Base-by-base conservation (phyloP, 2,797 vertebrate genomes). In the Vespertilio murinus region DNA sequence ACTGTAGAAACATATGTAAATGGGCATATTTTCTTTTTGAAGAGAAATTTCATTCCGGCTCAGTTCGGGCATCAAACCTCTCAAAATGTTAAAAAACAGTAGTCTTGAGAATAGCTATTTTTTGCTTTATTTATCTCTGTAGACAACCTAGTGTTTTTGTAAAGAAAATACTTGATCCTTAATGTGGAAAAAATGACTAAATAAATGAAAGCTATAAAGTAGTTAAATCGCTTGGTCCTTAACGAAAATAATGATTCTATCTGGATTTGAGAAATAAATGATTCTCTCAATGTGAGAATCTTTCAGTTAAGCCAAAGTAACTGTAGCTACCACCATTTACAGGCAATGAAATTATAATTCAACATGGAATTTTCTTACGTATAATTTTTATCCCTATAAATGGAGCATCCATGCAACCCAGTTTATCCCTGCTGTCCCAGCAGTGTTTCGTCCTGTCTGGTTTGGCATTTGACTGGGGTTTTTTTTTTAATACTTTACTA, bases 241-340 rank as follows among this genome's bases (percentile, higher is more conserved):
- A 79, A 49, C 56, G 8, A 91, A 93, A 94, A 88, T 67, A 74
- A 91, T 16, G 10, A 79, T 89, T 61, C 3, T 30, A 82, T 52
- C 56, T 93, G 40, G 33, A 91, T 74, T 95, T 59, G 69, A 90
- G 33, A 91, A 91, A 80, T 40, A 84, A 73, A 77, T 38, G 33
- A 93, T 49, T 91, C 35, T 90, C 38, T 49, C n/a, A 56, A 79
- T 42, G 2, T 59, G 74, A 92, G 42, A n/a, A n/a, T n/a, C 25
- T 3, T 52, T 75, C 4, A 25, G 47, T 45, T 71, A 83, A 87
- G 87, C 59, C 35, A 73, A 67, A 73, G 70, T 22, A 84, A 65
- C 59, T 30, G 75, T 17, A 77, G 35, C 52, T 20, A 80, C n/a
- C 14, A 61, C 77, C 65, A 73, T 23, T 74, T 38, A 81, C 11